Evolutionary conservation across 2,797 vertebrate species (phyloP).

Genomic region (Poeciliopsis turneri): DNA sequence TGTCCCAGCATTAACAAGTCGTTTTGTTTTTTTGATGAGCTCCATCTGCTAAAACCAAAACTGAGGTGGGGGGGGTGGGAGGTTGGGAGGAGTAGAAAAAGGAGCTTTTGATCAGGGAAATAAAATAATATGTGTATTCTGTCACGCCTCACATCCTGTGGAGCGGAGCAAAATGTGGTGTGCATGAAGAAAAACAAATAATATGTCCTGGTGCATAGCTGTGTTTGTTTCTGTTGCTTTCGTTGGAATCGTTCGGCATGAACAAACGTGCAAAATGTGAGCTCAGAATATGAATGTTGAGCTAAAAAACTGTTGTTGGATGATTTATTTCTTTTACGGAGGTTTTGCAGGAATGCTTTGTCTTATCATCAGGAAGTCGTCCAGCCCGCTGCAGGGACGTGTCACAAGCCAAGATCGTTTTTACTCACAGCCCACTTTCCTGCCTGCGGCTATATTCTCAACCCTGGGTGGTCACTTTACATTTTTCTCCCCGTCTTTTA

Average conservation of each 20-base stretch:
- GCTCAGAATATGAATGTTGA: conserved; percentile 50
- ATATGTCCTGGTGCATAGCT: conserved; percentile 67
- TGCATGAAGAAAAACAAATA: conserved; percentile 80
- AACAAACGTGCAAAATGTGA: conserved; percentile 60
- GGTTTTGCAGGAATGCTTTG: conserved; percentile 64
- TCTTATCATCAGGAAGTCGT: conserved; percentile 76
- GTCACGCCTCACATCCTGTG: conserved; percentile 71
- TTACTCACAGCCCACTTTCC: conserved; percentile 39
- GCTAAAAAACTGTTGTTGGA: conserved; percentile 47
- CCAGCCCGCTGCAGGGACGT: conserved; percentile 58
- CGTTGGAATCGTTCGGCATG: conserved; percentile 56
- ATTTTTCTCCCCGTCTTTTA: conserved; percentile 35
- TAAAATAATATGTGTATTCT: conserved; percentile 79
- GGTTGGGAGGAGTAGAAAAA: not conserved
- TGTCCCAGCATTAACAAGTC: conserved; percentile 80
- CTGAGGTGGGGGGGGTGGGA: not conserved
- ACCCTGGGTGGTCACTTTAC: conserved; percentile 75
- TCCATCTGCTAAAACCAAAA: conserved; percentile 77
- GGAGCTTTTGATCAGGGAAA: conserved; percentile 71
- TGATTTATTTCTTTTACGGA: conserved; percentile 73
- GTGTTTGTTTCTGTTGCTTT: conserved; percentile 79
- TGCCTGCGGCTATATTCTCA: conserved; percentile 60
- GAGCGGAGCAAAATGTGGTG: conserved; percentile 65
- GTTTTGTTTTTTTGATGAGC: conserved; percentile 75
- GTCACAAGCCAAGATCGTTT: conserved; percentile 58